Evolutionary conservation across 2,888 invertebrate species (phyloP).

Genomic region (Tetanocera ferruginea): DNA sequence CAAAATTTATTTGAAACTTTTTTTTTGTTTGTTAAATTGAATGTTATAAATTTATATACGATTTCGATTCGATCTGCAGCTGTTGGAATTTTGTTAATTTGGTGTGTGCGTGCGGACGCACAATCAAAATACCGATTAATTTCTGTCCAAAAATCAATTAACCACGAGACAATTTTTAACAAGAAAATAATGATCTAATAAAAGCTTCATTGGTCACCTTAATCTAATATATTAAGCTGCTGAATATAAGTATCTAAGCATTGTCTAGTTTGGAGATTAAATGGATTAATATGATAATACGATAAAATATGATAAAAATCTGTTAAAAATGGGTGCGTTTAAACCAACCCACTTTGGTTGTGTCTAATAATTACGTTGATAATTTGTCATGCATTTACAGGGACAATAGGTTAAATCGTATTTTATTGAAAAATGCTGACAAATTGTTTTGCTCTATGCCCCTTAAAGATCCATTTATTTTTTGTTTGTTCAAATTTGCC

Average conservation of each 20-base stretch:
- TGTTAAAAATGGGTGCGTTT: not conserved
- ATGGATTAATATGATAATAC: not conserved
- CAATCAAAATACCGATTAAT: constrained; percentile 19
- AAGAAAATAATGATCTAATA: not conserved
- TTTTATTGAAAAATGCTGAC: too few species aligned
- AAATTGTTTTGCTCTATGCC: too few species aligned
- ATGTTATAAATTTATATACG: constrained; percentile 11
- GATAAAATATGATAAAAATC: not conserved
- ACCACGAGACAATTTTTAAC: not conserved
- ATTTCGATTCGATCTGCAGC: not conserved
- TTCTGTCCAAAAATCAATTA: constrained; percentile 5
- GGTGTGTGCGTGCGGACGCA: constrained; percentile 12
- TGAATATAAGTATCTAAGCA: too few species aligned
- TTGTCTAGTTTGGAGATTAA: not conserved
- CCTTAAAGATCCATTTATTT: not conserved
- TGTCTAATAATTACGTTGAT: too few species aligned
- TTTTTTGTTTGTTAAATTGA: not conserved
- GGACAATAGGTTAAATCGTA: too few species aligned
- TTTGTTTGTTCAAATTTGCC: not conserved
- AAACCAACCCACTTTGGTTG: too few species aligned
- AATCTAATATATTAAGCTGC: too few species aligned
- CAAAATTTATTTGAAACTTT: not conserved
- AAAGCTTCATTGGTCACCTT: too few species aligned
- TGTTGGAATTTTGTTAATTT: constrained; percentile 6
- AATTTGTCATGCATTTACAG: too few species aligned